Evolutionary conservation across 2,113 vertebrate genomes (phyloP).

Genomic region (Verasper variegatus): DNA sequence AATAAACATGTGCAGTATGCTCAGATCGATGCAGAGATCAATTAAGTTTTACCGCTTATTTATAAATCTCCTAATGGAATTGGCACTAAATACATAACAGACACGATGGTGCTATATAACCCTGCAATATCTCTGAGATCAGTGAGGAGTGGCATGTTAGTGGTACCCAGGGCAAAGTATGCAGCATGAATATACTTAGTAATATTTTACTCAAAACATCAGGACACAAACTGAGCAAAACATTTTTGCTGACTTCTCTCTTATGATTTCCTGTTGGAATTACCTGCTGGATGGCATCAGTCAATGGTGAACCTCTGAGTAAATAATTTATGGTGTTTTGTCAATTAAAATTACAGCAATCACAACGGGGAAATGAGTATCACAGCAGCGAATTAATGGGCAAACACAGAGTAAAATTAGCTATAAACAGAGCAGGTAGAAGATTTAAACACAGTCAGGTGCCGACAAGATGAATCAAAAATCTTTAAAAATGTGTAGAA

Average conservation of each 20-base stretch:
- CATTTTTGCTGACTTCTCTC: not conserved
- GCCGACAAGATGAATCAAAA: not conserved
- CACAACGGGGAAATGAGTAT: not conserved
- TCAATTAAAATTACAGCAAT: conserved; percentile 8
- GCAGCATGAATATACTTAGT: too few species aligned
- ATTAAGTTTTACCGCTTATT: too few species aligned
- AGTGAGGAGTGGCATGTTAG: too few species aligned
- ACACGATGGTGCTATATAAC: too few species aligned
- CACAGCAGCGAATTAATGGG: conserved; percentile 11
- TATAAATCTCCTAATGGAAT: too few species aligned
- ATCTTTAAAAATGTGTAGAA: not conserved
- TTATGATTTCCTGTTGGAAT: not conserved
- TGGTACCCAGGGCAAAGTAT: too few species aligned
- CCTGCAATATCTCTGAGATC: too few species aligned
- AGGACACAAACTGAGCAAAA: too few species aligned
- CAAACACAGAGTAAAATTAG: conserved; percentile 13
- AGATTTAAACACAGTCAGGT: conserved; percentile 26
- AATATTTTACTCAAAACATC: too few species aligned
- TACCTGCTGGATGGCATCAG: conserved; percentile 5
- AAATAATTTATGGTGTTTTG: conserved; percentile 10
- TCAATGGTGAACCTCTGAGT: not conserved
- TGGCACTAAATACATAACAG: too few species aligned
- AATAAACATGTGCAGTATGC: too few species aligned
- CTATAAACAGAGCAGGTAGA: conserved; percentile 36
- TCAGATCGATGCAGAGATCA: too few species aligned